Conservation (phyloP, 2,113 vertebrate species). For the Dolichallabes microphthalmus region DNA sequence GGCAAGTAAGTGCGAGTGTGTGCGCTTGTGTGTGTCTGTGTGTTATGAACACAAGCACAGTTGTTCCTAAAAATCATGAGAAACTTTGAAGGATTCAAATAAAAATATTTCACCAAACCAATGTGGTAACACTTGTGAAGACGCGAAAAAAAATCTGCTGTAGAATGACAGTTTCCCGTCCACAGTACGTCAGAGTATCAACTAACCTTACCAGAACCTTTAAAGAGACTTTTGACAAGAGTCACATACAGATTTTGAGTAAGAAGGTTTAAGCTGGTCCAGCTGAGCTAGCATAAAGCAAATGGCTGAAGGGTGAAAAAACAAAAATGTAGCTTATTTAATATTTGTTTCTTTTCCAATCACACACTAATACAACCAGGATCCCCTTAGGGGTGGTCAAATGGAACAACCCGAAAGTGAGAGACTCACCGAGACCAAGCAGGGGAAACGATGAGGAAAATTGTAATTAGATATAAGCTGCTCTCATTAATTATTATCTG, state of each 20-base stretch:
- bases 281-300: neutral
- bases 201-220: neutral
- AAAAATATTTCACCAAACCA: slow-evolving; percentile 60
- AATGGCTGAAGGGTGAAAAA: neutral
- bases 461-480: neutral
- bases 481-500: neutral
- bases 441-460: neutral
- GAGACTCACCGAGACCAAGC: neutral
- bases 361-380: neutral
- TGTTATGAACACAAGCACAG: slow-evolving; percentile 39
- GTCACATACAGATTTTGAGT: neutral
- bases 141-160: neutral
- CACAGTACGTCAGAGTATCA: neutral
- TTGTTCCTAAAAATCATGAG: slow-evolving; percentile 50
- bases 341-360: neutral
- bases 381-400: neutral
- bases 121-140: neutral
- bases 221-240: neutral
- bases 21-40: slow-evolving; percentile 11
- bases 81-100: slow-evolving; percentile 59
- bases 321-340: slow-evolving; percentile 15
- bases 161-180: neutral
- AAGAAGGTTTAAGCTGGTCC: neutral
- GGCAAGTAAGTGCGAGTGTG: slow-evolving; percentile 26
- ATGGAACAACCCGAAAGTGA: neutral